phyloP scores from a whole-genome alignment of 2,113 vertebrate genomes.

The Perca flavescens region DNA sequence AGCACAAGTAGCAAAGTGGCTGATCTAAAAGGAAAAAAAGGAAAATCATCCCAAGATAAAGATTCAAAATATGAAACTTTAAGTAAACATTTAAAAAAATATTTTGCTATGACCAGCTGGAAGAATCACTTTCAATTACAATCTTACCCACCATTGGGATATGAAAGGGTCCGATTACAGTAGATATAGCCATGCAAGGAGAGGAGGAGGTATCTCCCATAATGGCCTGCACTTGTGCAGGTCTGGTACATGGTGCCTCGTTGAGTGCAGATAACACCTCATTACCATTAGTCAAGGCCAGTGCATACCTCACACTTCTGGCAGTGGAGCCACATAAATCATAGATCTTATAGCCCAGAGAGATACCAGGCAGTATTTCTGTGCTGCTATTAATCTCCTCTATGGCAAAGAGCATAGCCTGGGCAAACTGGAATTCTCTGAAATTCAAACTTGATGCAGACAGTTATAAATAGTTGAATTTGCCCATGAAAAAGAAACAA shows the following conservation, averaged over 20 bases:
- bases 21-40: conserved; percentile 65
- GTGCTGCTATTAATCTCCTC: conserved; percentile 84
- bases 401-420: conserved; percentile 83
- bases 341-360: conserved; percentile 82
- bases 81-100: not conserved
- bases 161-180: conserved; percentile 77
- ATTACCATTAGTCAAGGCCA: conserved; percentile 76
- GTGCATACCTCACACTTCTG: conserved; percentile 65
- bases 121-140: not conserved
- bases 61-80: not conserved
- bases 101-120: not conserved
- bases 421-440: conserved; percentile 80
- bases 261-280: conserved; percentile 16
- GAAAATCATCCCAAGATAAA: not conserved
- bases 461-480: not conserved
- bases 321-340: conserved; percentile 78
- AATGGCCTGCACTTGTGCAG: conserved; percentile 78
- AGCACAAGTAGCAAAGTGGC: conserved; percentile 81
- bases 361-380: conserved; percentile 76
- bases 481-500: not conserved
- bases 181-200: conserved; percentile 76
- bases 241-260: conserved; percentile 54
- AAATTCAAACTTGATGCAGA: conserved; percentile 44
- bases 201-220: conserved; percentile 81
- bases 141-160: conserved; percentile 77